A percentile compares a stretch with the other conserved stretches of the same genome.
These are phyloP conservation scores for Sebastes vulpes DNA, from an alignment of 2,797 vertebrate species.

Conservation along the genomic window DNA sequence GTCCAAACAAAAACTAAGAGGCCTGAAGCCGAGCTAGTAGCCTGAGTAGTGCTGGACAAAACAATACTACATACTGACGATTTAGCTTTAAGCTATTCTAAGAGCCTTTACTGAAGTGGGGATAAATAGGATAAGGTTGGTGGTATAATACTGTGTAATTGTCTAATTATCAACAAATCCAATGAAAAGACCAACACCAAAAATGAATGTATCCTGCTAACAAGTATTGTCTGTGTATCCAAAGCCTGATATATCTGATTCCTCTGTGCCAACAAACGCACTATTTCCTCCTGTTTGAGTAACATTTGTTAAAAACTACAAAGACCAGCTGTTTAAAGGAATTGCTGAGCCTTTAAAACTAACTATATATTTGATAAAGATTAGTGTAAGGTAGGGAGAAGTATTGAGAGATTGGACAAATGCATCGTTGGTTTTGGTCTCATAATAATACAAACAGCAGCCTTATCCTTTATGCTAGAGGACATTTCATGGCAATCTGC, in stretches of 20 bases:
- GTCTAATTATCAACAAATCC: neutral
- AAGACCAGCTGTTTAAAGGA: neutral
- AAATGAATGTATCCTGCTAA: neutral
- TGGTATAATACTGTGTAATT: neutral
- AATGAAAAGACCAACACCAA: neutral
- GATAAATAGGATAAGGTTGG: neutral
- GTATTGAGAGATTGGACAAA: neutral
- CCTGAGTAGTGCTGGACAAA: neutral
- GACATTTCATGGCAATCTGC: neutral
- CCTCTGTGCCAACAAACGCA: neutral
- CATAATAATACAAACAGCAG: neutral
- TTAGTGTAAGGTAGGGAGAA: neutral
- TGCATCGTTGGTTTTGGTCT: neutral
- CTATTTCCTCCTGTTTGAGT: neutral
- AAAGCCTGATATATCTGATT: no score
- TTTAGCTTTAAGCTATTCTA: neutral
- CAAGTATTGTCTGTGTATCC: no score
- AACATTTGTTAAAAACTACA: neutral
- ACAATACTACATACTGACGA: neutral
- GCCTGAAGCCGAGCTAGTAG: neutral
- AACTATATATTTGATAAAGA: neutral
- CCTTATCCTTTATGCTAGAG: neutral
- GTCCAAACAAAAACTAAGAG: neutral
- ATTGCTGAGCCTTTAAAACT: neutral
- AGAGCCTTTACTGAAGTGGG: neutral